These are phyloP conservation scores for Clarias macrocephalus DNA, from an alignment of 2,113 vertebrate species.

Conservation along the genomic window DNA sequence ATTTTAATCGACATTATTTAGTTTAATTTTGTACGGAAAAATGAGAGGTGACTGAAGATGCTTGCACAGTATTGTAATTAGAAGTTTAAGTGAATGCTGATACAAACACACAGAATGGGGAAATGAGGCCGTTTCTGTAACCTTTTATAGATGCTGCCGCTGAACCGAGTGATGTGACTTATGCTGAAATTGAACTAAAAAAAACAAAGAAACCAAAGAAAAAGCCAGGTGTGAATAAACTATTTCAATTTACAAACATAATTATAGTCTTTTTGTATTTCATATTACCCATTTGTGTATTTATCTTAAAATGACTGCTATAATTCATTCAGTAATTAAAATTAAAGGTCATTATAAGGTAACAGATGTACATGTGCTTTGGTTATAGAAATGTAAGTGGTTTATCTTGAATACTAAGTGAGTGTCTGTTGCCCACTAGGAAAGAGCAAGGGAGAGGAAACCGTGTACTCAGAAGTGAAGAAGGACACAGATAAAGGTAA, in stretches of 20 bases:
- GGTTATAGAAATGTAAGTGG: not conserved
- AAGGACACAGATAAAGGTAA: not conserved
- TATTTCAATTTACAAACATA: not conserved
- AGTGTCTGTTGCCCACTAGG: not conserved
- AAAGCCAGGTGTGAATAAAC: not conserved
- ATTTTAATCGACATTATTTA: too few relatives aligned
- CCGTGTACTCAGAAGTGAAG: constrained; percentile 22
- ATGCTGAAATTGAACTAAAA: constrained; percentile 33
- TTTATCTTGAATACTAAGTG: not conserved
- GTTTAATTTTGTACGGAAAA: too few relatives aligned
- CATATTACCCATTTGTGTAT: too few relatives aligned
- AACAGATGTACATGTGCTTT: not conserved
- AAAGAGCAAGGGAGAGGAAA: not conserved
- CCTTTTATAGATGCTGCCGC: not conserved
- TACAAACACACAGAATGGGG: not conserved
- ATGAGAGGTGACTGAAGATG: too few relatives aligned
- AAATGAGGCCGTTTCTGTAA: not conserved
- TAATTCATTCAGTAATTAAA: not conserved
- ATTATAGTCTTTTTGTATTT: too few relatives aligned
- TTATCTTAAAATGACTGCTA: not conserved
- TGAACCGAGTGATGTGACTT: not conserved
- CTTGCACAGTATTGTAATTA: too few relatives aligned
- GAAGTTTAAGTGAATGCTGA: not conserved
- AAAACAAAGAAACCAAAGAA: not conserved
- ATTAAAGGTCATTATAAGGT: not conserved